Evolutionary conservation across 2,888 invertebrate genomes (phyloP).

Genomic region (Lochmaea crataegi): DNA sequence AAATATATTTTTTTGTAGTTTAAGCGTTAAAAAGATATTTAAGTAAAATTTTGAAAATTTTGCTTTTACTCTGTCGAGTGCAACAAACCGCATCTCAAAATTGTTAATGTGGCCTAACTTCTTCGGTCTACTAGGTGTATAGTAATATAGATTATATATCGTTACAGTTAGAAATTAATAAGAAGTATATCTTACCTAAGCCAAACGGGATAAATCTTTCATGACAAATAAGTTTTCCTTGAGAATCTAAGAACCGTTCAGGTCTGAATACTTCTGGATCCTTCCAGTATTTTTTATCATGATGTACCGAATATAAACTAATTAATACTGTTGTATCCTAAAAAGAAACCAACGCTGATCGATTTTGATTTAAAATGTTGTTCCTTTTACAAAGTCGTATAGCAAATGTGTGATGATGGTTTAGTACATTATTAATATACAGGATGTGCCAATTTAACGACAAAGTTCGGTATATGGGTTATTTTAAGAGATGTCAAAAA

Average conservation of each 20-base stretch:
- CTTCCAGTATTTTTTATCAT: conserved; percentile 70
- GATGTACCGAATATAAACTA: conserved; percentile 67
- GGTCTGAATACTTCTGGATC: conserved; percentile 74
- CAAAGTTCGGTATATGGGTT: too few species aligned
- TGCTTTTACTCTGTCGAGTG: too few species aligned
- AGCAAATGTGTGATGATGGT: not conserved
- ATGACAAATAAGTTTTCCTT: conserved; percentile 56
- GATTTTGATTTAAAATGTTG: not conserved
- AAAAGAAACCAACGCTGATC: conserved; percentile 32
- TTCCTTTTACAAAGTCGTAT: not conserved
- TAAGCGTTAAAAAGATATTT: too few species aligned
- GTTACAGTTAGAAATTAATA: too few species aligned
- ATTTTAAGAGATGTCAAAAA: too few species aligned
- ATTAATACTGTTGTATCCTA: conserved; percentile 60
- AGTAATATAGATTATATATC: too few species aligned
- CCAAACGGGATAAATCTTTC: conserved; percentile 63
- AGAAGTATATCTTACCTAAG: conserved; percentile 56
- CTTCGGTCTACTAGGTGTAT: too few species aligned
- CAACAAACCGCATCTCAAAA: too few species aligned
- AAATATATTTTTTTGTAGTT: too few species aligned
- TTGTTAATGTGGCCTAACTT: too few species aligned
- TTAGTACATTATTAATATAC: not conserved
- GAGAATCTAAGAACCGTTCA: conserved; percentile 70
- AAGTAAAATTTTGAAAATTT: too few species aligned
- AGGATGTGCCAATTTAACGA: too few species aligned